A percentile compares a stretch with the other conserved stretches of the same genome.
phyloP scores from a whole-genome alignment of 2,797 vertebrate genomes.

The Tympanoctomys barrerae region DNA sequence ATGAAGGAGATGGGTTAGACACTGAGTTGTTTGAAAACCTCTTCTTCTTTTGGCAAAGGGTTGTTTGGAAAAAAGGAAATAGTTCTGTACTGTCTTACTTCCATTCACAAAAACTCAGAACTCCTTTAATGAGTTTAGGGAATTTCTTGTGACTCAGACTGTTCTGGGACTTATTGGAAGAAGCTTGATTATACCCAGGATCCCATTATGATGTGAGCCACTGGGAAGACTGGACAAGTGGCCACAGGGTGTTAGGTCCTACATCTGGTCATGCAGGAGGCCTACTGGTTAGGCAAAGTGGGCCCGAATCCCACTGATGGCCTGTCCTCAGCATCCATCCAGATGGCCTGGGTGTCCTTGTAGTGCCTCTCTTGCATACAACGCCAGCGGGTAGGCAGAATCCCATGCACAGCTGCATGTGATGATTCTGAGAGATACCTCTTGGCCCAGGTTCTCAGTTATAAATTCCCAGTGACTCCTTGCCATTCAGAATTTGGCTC shows the following conservation, averaged over 20 bases:
- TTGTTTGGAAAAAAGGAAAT: not conserved
- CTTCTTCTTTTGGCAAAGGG: not conserved
- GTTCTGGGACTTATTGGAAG: not conserved
- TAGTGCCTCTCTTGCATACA: no score
- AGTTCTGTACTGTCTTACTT: not conserved
- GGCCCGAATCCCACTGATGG: no score
- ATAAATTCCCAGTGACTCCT: not conserved
- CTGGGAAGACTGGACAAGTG: not conserved
- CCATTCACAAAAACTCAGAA: not conserved
- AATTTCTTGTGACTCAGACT: not conserved
- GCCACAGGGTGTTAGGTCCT: not conserved
- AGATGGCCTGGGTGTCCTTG: not conserved
- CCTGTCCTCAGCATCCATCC: no score
- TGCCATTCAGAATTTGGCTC: not conserved
- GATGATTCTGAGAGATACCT: not conserved
- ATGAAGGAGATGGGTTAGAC: not conserved
- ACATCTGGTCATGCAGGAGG: no score
- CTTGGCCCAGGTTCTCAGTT: not conserved
- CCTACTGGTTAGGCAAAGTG: not conserved
- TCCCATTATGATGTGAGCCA: no score
- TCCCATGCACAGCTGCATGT: not conserved
- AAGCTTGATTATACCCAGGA: not conserved
- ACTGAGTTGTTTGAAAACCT: not conserved
- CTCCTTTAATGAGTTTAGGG: not conserved
- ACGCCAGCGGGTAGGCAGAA: not conserved